Base-by-base conservation (phyloP, 2,888 invertebrate species). In the Nasonia oneida region DNA sequence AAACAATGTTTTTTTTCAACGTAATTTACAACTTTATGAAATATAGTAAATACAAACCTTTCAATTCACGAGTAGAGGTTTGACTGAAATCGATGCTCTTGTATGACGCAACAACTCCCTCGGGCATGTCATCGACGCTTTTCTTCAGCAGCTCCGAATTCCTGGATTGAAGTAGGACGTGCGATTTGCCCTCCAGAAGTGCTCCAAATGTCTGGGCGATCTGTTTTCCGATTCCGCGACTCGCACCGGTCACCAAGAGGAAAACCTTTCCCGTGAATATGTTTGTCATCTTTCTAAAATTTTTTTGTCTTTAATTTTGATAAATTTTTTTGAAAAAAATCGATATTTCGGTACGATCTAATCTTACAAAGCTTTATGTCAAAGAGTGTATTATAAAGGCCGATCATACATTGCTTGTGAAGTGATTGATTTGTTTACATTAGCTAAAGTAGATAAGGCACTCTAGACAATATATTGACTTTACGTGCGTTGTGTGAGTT, bases 141-240 rank as follows among this genome's bases (percentile, higher is more conserved):
- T 95, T 94, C 15, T 95, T 94, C 64, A 98, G 94, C 71, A 95
- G 95, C 1, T 94, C 90, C 83, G 94, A 93, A 87, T 96, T 96
- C 89, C 98, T 95, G 8, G 98, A 98, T 50, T 98, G 91, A 33
- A 98, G 94, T 14, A 98, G 93, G 91, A 98, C 94, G 29, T 96
- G 91, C 0, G 98, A 98, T 4, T 76, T 42, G 0, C 95, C 92
- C 53, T 95, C 95, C 23, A 98, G 94, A 77, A 95, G 94, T 87
- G 95, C 94, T 0, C 97, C 95, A 87, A 97, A 94, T 91, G 96
- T 96, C 77, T 96, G 93, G 0, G 98, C 96, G 84, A 98, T 95
- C 79, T 96, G 95, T 89, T 95, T 95, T 10, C 99, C 99, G 84
- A 98, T 97, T 61, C 99, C 98, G 91, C 96, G 95, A 81, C 97